Evolutionary conservation across 2,113 vertebrate genomes (phyloP).

Genomic region (Nibea coibor): DNA sequence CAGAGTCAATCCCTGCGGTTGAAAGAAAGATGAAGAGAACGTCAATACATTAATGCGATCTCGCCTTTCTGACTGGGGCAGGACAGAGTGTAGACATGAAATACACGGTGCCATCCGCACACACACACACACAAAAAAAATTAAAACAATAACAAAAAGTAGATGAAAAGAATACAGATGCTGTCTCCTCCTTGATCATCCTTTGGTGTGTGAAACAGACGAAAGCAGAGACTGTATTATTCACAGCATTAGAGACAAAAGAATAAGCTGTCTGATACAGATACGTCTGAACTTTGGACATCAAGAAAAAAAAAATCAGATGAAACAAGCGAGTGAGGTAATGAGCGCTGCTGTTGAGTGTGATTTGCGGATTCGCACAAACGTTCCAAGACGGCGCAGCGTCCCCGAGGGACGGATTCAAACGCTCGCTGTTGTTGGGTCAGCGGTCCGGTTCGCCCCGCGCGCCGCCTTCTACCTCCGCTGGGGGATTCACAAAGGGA

Average conservation of each 20-base stretch:
- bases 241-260: constrained; percentile 47
- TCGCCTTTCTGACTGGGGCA: constrained; percentile 12
- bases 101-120: constrained; percentile 5
- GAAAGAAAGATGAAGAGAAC: constrained; percentile 28
- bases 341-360: constrained; percentile 14
- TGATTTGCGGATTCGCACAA: constrained; percentile 41
- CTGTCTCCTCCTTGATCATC: constrained; percentile 34
- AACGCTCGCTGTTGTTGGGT: constrained; percentile 44
- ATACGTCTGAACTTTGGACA: constrained; percentile 45
- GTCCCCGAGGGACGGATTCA: constrained; percentile 13
- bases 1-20: background rate
- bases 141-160: constrained; percentile 15
- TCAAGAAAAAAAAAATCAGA: constrained; percentile 27
- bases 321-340: constrained; percentile 47
- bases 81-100: constrained; percentile 24
- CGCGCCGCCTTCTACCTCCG: constrained; percentile 9
- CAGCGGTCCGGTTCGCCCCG: constrained; percentile 34
- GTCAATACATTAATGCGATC: constrained; percentile 4
- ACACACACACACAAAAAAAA: background rate
- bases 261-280: constrained; percentile 30
- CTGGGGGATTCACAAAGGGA: constrained; percentile 38
- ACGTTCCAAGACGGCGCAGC: background rate
- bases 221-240: constrained; percentile 29
- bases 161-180: constrained; percentile 31
- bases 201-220: constrained; percentile 31